Evolutionary conservation across 2,797 vertebrate species (phyloP), one percentile per base, ranked within the genome.

Genomic region (Xiphophorus birchmanni): DNA sequence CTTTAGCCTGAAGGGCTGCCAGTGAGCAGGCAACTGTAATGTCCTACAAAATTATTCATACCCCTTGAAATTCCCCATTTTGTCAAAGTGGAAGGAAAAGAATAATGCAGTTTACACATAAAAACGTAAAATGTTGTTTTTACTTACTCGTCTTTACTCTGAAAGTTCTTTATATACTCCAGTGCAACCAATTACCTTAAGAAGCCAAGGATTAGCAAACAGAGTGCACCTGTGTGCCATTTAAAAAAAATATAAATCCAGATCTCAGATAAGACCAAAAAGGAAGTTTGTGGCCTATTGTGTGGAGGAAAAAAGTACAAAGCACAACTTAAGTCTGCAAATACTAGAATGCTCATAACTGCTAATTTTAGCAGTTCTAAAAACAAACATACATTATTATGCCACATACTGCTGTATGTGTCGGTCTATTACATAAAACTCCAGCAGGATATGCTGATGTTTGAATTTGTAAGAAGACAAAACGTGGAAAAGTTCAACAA

Each of bases 1-100:
- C 65, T 56, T 80, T 65, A 69, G 29, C 48, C 74, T 84, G 48
- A 74, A 71, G 80, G 47, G 37, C 21, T 65, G 52, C 32, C 42
- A 56, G 35, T 77, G 52, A 35, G 63, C 73, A 76, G 17, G 17
- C 42, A 47, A 35, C 63, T 65, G 18, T 42, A 69, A 23, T 69
- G 37, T 69, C 65, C 37, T 42, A 42, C 65, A 23, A 69, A 69
- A 69, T 37, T 69, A 69, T 40, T 23, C 65, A 69, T 37, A 23
- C 65, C 32, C 35, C 63, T 40, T 67, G 35, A 67, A 67, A 11
- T 23, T 69, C 10, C 63, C 63, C 3, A 4, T 42, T 69, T 69
- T 21, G 21, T 42, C 18, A 23, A 69, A 69, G 63, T 26, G 7
- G 37, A 23, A 42, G 65, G 37, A 69, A 26, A 42, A 26, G 0